Evolutionary conservation across 53 echinoderm and acorn worm genomes (phyloP).

Genomic region (Holothuria scabra): DNA sequence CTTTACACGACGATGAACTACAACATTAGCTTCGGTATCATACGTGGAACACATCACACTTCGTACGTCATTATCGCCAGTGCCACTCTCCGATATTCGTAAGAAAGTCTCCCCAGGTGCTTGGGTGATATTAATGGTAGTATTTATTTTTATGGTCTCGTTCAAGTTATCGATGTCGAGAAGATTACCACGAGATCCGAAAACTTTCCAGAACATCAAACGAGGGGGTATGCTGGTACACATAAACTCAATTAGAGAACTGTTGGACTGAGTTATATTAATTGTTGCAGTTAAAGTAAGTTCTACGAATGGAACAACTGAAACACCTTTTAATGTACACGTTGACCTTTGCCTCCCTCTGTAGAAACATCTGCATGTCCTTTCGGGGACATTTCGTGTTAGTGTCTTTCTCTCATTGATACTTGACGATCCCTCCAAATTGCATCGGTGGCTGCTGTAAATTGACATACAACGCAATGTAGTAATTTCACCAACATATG

Average conservation of each 20-base stretch:
- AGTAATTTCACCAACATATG: too few species aligned
- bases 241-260: not conserved
- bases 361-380: too few species aligned
- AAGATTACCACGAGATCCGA: not conserved
- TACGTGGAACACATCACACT: not conserved
- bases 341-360: too few species aligned
- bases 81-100: not conserved
- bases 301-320: too few species aligned
- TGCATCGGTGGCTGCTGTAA: too few species aligned
- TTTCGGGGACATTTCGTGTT: too few species aligned
- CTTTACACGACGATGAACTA: not conserved
- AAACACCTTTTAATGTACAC: too few species aligned
- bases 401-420: too few species aligned
- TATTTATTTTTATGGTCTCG: not conserved
- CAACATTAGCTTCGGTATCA: not conserved
- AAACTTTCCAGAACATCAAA: not conserved
- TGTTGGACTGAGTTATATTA: too few species aligned
- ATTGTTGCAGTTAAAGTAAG: too few species aligned
- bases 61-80: not conserved
- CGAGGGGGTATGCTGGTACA: constrained; percentile 8
- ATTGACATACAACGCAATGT: too few species aligned
- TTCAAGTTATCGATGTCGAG: not conserved
- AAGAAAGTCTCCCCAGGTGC: constrained; percentile 7
- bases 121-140: not conserved
- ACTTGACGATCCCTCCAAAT: too few species aligned